These are phyloP conservation scores for Zhengitettix transpicula DNA, from an alignment of 2,888 invertebrate species.

Conservation along the genomic window DNA sequence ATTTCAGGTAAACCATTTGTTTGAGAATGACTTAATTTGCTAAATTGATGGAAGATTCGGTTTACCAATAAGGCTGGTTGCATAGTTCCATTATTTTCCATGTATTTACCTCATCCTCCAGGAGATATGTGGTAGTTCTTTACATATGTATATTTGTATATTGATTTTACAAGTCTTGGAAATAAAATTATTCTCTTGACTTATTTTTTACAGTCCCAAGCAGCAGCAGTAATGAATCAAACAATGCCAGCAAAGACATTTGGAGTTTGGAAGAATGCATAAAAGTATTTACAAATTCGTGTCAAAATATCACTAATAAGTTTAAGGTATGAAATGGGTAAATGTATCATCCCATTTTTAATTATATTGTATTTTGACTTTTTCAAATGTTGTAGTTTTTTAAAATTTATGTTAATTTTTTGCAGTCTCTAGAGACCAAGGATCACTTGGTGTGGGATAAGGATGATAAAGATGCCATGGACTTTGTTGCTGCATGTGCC, in stretches of 20 bases:
- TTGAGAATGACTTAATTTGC: no score
- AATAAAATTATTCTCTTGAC: not conserved
- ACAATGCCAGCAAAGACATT: not conserved
- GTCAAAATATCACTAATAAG: not conserved
- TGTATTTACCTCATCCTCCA: no score
- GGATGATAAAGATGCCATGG: slow-evolving; percentile 83
- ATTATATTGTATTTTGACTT: not conserved
- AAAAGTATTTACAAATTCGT: not conserved
- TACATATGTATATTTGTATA: no score
- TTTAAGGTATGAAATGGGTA: not conserved
- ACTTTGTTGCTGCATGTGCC: slow-evolving; percentile 90
- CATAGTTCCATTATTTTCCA: no score
- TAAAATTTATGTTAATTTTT: not conserved
- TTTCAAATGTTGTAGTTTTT: not conserved
- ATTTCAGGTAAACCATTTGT: no score
- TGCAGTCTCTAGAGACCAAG: slow-evolving; percentile 16
- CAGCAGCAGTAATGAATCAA: not conserved
- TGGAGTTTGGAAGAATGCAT: not conserved
- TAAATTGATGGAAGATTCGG: no score
- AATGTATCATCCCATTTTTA: not conserved
- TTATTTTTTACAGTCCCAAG: not conserved
- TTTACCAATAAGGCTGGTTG: no score
- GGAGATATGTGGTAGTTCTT: no score
- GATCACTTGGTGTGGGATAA: slow-evolving; percentile 92
- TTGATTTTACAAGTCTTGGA: no score